A percentile compares a stretch with the other conserved stretches of the same genome.
Conservation (phyloP, 2,113 vertebrate genomes). For the Athene noctua region DNA sequence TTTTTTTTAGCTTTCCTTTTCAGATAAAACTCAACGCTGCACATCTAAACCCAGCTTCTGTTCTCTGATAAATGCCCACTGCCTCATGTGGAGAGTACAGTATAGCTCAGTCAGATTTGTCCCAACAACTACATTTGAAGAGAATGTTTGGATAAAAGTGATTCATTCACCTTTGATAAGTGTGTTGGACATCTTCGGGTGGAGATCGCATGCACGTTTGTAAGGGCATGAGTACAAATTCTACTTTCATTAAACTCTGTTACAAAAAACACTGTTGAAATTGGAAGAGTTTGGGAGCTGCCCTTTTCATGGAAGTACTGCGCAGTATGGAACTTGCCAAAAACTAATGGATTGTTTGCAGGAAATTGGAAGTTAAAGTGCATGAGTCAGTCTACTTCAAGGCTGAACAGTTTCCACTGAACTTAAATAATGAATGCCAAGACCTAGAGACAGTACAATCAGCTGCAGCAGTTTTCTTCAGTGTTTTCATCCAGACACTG, state of each 20-base stretch:
- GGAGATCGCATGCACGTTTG: not conserved
- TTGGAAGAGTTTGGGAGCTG: not conserved
- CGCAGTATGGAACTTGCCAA: slow-evolving; percentile 60
- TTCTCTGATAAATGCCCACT: not conserved
- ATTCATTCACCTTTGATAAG: not conserved
- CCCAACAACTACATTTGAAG: not conserved
- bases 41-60: not conserved
- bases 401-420: slow-evolving; percentile 71
- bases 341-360: slow-evolving; percentile 71
- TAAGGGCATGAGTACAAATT: not conserved
- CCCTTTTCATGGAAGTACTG: slow-evolving; percentile 51
- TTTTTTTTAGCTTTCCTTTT: not conserved
- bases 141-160: not conserved
- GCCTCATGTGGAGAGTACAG: not conserved
- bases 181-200: not conserved
- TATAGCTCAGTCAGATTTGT: not conserved
- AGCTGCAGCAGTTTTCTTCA: slow-evolving; percentile 5
- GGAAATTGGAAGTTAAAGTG: slow-evolving; percentile 75
- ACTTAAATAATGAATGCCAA: slow-evolving; percentile 75
- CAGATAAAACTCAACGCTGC: not conserved
- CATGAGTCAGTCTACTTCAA: slow-evolving; percentile 75
- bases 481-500: not conserved
- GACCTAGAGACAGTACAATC: slow-evolving; percentile 42
- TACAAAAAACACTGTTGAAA: not conserved
- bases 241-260: not conserved